These are phyloP conservation scores for Calliopum simillimum DNA, from an alignment of 2,888 invertebrate species.

Conservation along the genomic window DNA sequence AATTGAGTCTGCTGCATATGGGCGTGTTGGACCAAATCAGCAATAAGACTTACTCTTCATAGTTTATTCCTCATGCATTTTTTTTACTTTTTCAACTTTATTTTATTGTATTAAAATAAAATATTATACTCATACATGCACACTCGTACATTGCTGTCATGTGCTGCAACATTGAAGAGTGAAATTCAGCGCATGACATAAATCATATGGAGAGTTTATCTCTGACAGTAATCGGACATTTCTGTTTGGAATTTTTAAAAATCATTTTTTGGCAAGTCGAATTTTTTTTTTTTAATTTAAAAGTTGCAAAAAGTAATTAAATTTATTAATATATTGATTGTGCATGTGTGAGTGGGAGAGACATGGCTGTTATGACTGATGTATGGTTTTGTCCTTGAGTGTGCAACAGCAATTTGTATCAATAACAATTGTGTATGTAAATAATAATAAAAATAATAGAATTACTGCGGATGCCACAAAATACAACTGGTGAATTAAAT, in stretches of 20 bases:
- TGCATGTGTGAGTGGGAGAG: neutral
- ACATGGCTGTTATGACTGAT: neutral
- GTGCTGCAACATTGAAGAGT: conserved; percentile 2
- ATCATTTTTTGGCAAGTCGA: conserved; percentile 2
- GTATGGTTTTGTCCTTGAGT: too few species aligned
- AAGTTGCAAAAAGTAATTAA: conserved; percentile 26
- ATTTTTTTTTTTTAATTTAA: conserved; percentile 9
- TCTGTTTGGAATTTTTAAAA: neutral
- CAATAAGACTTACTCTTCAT: too few species aligned
- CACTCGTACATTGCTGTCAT: too few species aligned
- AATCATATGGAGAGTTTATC: conserved; percentile 1
- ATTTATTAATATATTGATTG: conserved; percentile 25
- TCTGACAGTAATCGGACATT: conserved; percentile 26
- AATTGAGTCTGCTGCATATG: neutral
- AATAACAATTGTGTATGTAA: too few species aligned
- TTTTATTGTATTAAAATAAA: too few species aligned
- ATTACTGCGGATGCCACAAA: neutral
- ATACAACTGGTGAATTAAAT: too few species aligned
- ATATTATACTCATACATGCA: too few species aligned
- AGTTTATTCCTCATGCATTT: too few species aligned
- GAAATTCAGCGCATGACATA: neutral
- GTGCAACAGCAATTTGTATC: too few species aligned
- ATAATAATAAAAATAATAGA: neutral
- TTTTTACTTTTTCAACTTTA: too few species aligned
- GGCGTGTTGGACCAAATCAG: too few species aligned